Conservation (phyloP, 2,797 vertebrate species). For the Phoebastria nigripes region DNA sequence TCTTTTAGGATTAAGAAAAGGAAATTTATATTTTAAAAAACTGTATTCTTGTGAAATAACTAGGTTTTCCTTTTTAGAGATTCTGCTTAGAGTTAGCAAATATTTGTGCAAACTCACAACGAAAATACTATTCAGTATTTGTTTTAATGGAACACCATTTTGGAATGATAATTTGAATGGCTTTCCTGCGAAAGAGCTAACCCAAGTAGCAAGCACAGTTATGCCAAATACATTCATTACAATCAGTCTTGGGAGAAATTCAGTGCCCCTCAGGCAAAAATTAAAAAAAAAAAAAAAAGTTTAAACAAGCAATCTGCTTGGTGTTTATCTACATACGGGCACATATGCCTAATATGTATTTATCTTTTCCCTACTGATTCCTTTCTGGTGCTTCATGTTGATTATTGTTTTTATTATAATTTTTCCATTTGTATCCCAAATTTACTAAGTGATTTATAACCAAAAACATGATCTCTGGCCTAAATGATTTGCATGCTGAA, state of each 20-base stretch:
- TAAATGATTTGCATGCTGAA: background rate
- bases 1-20: background rate
- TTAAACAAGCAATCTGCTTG: background rate
- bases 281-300: background rate
- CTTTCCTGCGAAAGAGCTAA: conserved; percentile 27
- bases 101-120: background rate
- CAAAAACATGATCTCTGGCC: background rate
- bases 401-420: background rate
- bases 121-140: conserved; percentile 40
- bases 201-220: background rate
- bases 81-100: conserved; percentile 7
- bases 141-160: conserved; percentile 34
- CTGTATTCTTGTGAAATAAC: background rate
- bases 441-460: background rate
- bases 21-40: background rate
- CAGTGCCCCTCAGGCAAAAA: background rate
- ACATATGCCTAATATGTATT: background rate
- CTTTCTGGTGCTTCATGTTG: background rate
- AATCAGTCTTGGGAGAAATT: conserved; percentile 31
- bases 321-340: background rate
- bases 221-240: conserved; percentile 23
- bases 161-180: conserved; percentile 22
- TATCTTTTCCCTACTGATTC: background rate
- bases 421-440: background rate
- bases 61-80: background rate